These are phyloP conservation scores for Argyrosomus regius DNA, from an alignment of 2,797 vertebrate genomes.

Conservation along the genomic window DNA sequence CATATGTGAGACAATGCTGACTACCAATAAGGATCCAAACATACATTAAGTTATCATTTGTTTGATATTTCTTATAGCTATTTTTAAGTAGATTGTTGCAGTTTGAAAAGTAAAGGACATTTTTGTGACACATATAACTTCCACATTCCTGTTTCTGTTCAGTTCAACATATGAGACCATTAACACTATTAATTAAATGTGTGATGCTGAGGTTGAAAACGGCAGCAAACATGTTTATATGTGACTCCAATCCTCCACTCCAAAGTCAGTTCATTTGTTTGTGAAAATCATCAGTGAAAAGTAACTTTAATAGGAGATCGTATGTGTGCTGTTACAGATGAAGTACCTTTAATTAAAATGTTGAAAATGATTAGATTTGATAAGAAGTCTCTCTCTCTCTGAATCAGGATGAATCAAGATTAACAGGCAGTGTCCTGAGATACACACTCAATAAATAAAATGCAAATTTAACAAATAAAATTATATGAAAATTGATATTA, in stretches of 20 bases:
- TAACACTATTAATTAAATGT: neutral
- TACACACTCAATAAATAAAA: too few relatives aligned
- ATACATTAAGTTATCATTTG: neutral
- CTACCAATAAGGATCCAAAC: neutral
- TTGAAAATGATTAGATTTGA: too few relatives aligned
- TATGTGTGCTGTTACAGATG: too few relatives aligned
- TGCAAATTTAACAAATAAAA: neutral
- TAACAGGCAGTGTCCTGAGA: neutral
- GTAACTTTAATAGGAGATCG: too few relatives aligned
- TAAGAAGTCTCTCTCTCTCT: too few relatives aligned
- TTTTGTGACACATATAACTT: neutral
- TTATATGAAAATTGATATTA: neutral
- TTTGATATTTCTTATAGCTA: neutral
- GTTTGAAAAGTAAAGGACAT: neutral
- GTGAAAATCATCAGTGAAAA: too few relatives aligned
- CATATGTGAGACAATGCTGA: neutral
- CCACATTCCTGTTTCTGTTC: too few relatives aligned
- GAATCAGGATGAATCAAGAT: neutral
- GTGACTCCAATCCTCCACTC: too few relatives aligned
- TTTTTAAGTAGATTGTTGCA: neutral
- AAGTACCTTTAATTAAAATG: too few relatives aligned
- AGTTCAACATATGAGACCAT: neutral
- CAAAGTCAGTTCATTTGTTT: too few relatives aligned
- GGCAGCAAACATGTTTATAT: too few relatives aligned
- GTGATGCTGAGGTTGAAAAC: neutral